These are phyloP conservation scores for Dendrolimus punctatus DNA, from an alignment of 1,140 invertebrate species.

Conservation along the genomic window DNA sequence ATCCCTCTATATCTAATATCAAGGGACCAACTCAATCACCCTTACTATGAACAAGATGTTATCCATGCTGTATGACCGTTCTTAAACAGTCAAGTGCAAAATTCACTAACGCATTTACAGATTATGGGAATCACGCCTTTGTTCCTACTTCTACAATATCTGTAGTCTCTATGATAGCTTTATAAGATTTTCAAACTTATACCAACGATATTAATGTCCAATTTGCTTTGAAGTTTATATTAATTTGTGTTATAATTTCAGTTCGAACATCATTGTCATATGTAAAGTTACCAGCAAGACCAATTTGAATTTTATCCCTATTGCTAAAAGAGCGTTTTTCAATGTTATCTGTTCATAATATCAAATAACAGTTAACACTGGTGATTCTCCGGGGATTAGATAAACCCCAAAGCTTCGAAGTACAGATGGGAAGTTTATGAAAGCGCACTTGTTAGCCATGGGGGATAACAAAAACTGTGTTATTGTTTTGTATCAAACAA, in stretches of 20 bases:
- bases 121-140: conserved; percentile 64
- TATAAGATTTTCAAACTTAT: no score
- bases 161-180: background rate
- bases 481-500: conserved; percentile 42
- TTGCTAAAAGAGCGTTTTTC: conserved; percentile 10
- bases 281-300: background rate
- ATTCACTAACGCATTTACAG: conserved; percentile 48
- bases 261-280: conserved; percentile 1
- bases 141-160: conserved; percentile 17
- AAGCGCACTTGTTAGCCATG: conserved; percentile 49
- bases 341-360: conserved; percentile 24
- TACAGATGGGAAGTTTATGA: conserved; percentile 56
- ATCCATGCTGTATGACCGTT: conserved; percentile 29
- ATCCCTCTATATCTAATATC: no score
- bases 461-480: conserved; percentile 58
- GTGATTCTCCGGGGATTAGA: conserved; percentile 39
- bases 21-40: conserved; percentile 12
- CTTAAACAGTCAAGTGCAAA: conserved; percentile 56
- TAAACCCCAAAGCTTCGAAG: conserved; percentile 53
- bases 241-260: conserved; percentile 1
- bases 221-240: background rate
- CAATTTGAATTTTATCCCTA: conserved; percentile 13
- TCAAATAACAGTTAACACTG: conserved; percentile 43
- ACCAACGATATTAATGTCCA: no score
- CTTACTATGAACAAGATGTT: conserved; percentile 57